phyloP scores from a whole-genome alignment of 37 sponge, comb jelly and placozoan genomes.

The Halichondria panicea region DNA sequence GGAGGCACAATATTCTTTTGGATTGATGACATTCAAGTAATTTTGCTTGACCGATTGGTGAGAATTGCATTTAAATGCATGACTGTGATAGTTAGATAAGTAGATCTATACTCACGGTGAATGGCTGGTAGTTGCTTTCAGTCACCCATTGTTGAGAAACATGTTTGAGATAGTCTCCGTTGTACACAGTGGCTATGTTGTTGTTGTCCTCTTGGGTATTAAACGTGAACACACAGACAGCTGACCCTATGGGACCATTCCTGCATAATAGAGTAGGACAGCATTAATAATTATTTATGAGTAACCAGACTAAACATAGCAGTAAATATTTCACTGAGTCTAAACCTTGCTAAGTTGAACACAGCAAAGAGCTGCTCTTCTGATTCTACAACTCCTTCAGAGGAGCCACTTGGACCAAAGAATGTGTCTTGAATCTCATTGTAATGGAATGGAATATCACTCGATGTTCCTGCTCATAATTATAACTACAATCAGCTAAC shows the following conservation, averaged over 20 bases:
- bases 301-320: not conserved
- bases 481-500: too few species aligned
- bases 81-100: too few species aligned
- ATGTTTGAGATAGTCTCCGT: conserved; percentile 25
- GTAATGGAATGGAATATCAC: conserved; percentile 42
- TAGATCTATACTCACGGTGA: conserved; percentile 45
- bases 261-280: conserved; percentile 29
- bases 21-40: too few species aligned
- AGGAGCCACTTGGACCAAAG: conserved; percentile 5
- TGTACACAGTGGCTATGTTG: conserved; percentile 40
- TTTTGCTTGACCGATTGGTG: too few species aligned
- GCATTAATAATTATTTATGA: not conserved
- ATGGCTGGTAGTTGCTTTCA: not conserved
- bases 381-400: not conserved
- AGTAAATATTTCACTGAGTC: not conserved
- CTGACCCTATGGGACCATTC: conserved; percentile 80
- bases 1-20: too few species aligned
- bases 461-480: not conserved
- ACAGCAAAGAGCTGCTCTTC: conserved; percentile 53
- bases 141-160: not conserved
- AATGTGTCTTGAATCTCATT: conserved; percentile 55
- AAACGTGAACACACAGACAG: conserved; percentile 79
- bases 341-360: conserved; percentile 52
- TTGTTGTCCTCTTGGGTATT: conserved; percentile 5
- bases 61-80: too few species aligned